Evolutionary conservation across 2,797 vertebrate genomes (phyloP), one percentile per base, ranked within the genome.

Genomic region (Chelmon rostratus): DNA sequence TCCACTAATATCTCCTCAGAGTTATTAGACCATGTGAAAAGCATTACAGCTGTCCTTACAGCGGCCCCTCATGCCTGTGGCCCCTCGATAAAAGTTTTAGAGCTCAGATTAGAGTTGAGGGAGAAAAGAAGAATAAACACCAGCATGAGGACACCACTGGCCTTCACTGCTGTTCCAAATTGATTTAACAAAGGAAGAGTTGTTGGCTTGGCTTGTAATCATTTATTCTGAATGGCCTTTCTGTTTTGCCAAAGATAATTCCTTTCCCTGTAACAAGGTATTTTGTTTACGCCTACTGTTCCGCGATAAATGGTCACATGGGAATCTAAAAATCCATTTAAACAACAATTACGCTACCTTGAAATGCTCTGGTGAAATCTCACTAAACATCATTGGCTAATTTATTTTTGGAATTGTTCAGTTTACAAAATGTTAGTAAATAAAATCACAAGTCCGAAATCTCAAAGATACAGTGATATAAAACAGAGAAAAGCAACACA

Each of bases 1-100:
- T 86, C 70, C 42, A 5, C 80, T 81, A 77, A 91, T 88, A 89
- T 86, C 61, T 76, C 52, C 46, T 72, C 68, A 67, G 69, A 82
- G 64, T 86, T 88, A 90, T 90, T 84, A 88, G 74, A 82, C 82
- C 82, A 82, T 78, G 85, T 75, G 72, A 86, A 87, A 86, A 84
- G 81, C 64, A 71, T 85, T 82, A 65, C 84, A 85, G 78, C 78
- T 73, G 81, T 79, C 80, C 66, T 67, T 11, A 64, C 73, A 61
- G 71, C 15, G 1, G 71, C 33, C 62, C 59, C 63, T 79, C 44
- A 46, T 70, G 72, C 59, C 71, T 84, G 83, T 58, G 57, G 42
- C 56, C 76, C 52, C 54, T 66, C 6, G 62, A 84, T 82, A 84
- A 83, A 90, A 81, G 74, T 82, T 82, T 67, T 47, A 59, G 25